Evolutionary conservation across 1,140 invertebrate species (phyloP), one percentile per base, ranked within the genome.

Genomic region (Meteorus sp.): DNA sequence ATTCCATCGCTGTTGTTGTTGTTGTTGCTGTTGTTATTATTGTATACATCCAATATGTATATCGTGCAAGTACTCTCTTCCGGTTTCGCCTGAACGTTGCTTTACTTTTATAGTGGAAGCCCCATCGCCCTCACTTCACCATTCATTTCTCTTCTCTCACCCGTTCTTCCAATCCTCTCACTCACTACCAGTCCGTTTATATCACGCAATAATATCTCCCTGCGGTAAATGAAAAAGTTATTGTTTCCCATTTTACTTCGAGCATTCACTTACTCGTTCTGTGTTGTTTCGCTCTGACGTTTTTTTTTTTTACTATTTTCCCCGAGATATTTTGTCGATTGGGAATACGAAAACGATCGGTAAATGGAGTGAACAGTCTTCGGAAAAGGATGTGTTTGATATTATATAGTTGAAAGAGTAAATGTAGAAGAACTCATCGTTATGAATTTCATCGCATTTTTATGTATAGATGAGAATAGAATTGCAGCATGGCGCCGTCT

Each of bases 91-190:
- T 9, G 15, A 22, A 52, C 13, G 50, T 22, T 52, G 50, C 50
- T 52, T 51, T 52, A 52, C 50, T 52, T 52, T 52, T 39, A 37
- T 52, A 52, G 50, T 37, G 20, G 44, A 15, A 52, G 9, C n/a
- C 9, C 43, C 25, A 11, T 25, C 43, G n/a, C n/a, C n/a, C n/a
- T n/a, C n/a, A n/a, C n/a, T n/a, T n/a, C n/a, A n/a, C n/a, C n/a
- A n/a, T n/a, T n/a, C n/a, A n/a, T n/a, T n/a, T 39, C 8, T 39
- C 35, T 15, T n/a, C 8, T 4, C 35, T 13, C 8, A 8, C 35
- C 35, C 13, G 3, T 39, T 15, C 35, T 29, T 29, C 27, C 27
- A 29, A 5, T 29, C 27, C 4, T 31, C 13, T 48, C 31, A 31
- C 25, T 31, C 1, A n/a, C 31, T 29, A 15, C 8, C 23, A 7